Base-by-base conservation (phyloP, 2,888 invertebrate genomes). In the Catocala fraxini region DNA sequence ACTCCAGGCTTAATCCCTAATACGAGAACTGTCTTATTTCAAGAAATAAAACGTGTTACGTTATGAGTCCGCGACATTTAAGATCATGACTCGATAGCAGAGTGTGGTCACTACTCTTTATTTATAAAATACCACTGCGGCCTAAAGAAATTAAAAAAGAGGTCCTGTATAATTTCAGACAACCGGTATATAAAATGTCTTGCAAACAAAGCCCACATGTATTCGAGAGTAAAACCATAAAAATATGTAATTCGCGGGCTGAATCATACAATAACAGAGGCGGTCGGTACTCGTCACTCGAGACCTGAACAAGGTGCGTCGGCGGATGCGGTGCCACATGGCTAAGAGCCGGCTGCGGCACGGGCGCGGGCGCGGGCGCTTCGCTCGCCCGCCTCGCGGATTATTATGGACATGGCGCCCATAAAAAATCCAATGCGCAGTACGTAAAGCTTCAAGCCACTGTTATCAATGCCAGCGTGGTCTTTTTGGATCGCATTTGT, bases 291-390 rank as follows among this genome's bases (percentile, higher is more conserved):
- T 81, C 82, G 83, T 81, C 80, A 81, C 78, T 81, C 69, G 86
- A 86, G 88, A 87, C 88, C 83, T 88, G 89, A 84, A 85, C 84
- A 81, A 82, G 77, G 83, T 73, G 69, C 55, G 62, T 71, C 82
- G 86, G 91, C 90, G 92, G 93, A 92, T 92, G 91, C 85, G 85
- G 81, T 75, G 85, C 92, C 92, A 92, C 92, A 93, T 93, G 93
- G 93, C 90, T 91, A 76, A 84, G 86, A 88, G 88, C 86, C 92
- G 92, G 91, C 90, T 91, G 92, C 85, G 89, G 90, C 92, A 90
- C 93, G 92, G 88, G 87, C 89, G 46, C 46, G 25, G 25, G 25
- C 25, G 25, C 25, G 45, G 45, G 13, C 45, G 88, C 72, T 68
- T 52, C 51, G 43, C 59, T 42, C 57, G 51, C 57, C 55, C 65